These are phyloP conservation scores for Uropsilus gracilis DNA, from an alignment of 2,113 vertebrate genomes.

Conservation along the genomic window DNA sequence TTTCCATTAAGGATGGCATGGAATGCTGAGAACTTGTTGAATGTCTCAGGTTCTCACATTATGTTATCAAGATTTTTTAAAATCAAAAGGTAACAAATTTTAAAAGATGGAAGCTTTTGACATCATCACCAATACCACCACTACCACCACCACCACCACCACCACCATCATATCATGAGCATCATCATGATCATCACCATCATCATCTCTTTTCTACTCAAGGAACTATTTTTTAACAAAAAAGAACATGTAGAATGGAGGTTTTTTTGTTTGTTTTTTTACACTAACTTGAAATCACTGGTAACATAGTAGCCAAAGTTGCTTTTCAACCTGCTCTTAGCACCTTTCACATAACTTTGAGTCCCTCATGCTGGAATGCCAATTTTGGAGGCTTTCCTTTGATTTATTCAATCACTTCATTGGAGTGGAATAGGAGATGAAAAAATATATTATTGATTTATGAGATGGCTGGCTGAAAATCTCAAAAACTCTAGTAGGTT, in stretches of 20 bases:
- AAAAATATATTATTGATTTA: constrained; percentile 8
- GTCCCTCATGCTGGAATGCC: background rate
- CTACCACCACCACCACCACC: background rate
- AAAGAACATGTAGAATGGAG: background rate
- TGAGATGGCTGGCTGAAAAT: background rate
- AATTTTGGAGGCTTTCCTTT: background rate
- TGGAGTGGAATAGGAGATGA: background rate
- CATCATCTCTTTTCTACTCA: background rate
- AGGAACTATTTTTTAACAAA: constrained; percentile 34
- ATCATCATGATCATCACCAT: background rate
- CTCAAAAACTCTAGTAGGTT: background rate
- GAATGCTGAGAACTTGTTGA: background rate
- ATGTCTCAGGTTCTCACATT: background rate
- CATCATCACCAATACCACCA: no score
- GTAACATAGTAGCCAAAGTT: background rate
- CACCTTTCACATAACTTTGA: background rate
- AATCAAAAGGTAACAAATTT: background rate
- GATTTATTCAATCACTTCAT: background rate
- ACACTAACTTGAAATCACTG: background rate
- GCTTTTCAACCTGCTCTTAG: background rate
- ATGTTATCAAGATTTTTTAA: background rate
- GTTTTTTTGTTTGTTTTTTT: no score
- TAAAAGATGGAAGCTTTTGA: background rate
- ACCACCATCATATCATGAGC: background rate
- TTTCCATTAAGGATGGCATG: background rate